Conservation (phyloP, 1,140 invertebrate species). For the Orius laevigatus region DNA sequence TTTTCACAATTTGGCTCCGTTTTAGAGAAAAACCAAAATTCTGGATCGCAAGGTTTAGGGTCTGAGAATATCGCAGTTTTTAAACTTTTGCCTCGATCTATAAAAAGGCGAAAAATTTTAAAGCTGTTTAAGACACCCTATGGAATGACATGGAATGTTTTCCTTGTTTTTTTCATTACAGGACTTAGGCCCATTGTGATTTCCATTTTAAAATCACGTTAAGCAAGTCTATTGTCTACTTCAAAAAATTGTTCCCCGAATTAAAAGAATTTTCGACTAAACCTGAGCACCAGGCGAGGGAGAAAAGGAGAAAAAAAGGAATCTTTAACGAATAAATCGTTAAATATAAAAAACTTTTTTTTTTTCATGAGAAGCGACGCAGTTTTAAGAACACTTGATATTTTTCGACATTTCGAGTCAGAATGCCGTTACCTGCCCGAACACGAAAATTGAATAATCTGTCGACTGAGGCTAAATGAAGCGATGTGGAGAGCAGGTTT, state of each 20-base stretch:
- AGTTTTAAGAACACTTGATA: not conserved
- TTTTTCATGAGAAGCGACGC: not conserved
- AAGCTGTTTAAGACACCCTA: no score
- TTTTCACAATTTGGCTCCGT: no score
- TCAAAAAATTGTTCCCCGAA: constrained; percentile 16
- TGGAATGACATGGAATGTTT: no score
- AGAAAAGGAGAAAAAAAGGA: not conserved
- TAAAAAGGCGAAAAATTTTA: no score
- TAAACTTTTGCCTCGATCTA: no score
- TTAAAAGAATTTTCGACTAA: constrained; percentile 15
- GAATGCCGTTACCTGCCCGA: not conserved
- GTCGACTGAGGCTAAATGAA: constrained; percentile 8
- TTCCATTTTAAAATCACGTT: constrained; percentile 14
- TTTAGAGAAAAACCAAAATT: no score
- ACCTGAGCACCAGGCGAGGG: constrained; percentile 13
- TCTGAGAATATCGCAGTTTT: no score
- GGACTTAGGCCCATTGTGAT: constrained; percentile 8
- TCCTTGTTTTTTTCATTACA: not conserved
- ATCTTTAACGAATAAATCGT: not conserved
- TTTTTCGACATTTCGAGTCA: not conserved
- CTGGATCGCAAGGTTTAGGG: no score
- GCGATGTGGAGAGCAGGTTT: constrained; percentile 9
- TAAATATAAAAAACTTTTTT: not conserved
- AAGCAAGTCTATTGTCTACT: constrained; percentile 18
- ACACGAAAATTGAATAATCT: not conserved